Evolutionary conservation across 2,113 vertebrate species (phyloP), one percentile per base, ranked within the genome.

Genomic region (Oenanthe melanoleuca): DNA sequence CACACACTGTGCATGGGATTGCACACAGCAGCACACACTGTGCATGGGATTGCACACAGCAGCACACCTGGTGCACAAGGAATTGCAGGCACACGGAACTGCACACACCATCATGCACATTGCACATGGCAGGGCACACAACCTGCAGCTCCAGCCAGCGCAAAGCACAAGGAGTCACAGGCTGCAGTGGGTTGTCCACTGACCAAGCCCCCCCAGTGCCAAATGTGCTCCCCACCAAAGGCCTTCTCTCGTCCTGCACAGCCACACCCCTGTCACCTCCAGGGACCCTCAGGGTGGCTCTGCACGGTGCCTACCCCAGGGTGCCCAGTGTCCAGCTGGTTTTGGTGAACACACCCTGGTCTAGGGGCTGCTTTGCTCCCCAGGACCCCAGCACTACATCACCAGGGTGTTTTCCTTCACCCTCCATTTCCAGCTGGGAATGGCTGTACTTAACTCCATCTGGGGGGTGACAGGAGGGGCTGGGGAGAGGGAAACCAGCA

Each of bases 61-160:
- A 13, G 31, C 56, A 40, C 8, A 14, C 1, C 21, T 45, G 45
- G 11, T 22, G 45, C 17, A 2, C 50, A 6, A 52, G 50, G 50
- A 52, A 52, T 17, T 52, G 50, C 50, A 52, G 50, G 50, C 53
- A 8, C 19, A 2, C 6, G 59, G 18, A 8, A 5, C 5, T 53
- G 49, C 38, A 45, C 49, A 34, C 11, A 25, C 1, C 21, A 5
- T 3, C 22, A 2, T 5, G 3, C 19, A 2, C 11, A 3, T 4
- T 20, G n/a, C 28, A 6, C 44, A 14, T 7, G 23, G 12, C 47
- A 28, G 50, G 10, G 50, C 50, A 52, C 50, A 52, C 50, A 52
- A 9, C 26, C 34, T 24, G 49, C n/a, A 19, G 49, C 21, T 40
- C 19, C 67, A 40, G 67, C 67, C 67, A 52, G 5, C 15, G 6